These are phyloP conservation scores for Subanguina moxae DNA, from an alignment of 1,140 invertebrate species.

Conservation along the genomic window DNA sequence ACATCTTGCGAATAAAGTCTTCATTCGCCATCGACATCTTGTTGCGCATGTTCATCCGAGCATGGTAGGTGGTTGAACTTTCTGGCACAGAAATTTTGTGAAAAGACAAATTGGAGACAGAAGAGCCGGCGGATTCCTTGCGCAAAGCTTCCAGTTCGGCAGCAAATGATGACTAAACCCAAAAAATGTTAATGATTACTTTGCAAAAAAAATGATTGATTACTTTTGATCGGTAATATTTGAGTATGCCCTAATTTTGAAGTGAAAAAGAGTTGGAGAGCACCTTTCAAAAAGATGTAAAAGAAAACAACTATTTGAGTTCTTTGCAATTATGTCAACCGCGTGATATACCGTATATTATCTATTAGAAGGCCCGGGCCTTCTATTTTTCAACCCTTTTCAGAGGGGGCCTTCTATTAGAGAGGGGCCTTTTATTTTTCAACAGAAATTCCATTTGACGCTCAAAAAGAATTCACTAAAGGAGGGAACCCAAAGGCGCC, in stretches of 20 bases:
- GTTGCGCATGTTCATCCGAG: conserved; percentile 43
- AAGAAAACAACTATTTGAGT: neutral
- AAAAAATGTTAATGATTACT: neutral
- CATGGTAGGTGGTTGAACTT: conserved; percentile 2
- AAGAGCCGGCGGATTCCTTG: conserved; percentile 51
- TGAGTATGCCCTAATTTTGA: neutral
- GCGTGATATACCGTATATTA: too few species aligned
- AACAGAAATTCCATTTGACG: too few species aligned
- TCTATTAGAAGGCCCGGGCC: too few species aligned
- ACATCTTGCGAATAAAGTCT: conserved; percentile 45
- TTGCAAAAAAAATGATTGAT: neutral
- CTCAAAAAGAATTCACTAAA: too few species aligned
- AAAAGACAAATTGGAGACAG: conserved; percentile 19
- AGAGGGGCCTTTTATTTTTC: too few species aligned
- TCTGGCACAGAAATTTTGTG: conserved; percentile 22
- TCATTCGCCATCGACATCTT: conserved; percentile 44
- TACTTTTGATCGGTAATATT: neutral
- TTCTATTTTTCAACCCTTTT: too few species aligned
- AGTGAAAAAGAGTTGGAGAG: neutral
- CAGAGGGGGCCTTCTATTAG: too few species aligned
- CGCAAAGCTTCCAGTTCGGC: conserved; percentile 53
- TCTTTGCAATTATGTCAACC: too few species aligned
- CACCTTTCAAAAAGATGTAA: neutral
- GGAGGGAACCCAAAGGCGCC: too few species aligned
- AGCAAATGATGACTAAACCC: conserved; percentile 45